phyloP scores from a whole-genome alignment of 2,888 invertebrate species.

The Rotaria sp. region DNA sequence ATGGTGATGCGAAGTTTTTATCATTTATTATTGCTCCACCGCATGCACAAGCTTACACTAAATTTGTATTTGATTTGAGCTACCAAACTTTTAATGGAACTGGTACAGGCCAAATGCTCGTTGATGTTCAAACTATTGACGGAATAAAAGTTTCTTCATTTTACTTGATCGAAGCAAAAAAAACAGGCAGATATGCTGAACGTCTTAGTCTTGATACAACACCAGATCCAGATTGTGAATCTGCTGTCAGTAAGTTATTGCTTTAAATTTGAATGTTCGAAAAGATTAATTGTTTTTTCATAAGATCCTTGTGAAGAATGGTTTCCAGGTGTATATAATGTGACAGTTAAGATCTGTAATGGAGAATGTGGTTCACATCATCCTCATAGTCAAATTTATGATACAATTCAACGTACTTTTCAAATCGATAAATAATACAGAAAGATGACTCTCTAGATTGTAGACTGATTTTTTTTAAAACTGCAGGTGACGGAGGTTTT shows the following conservation, averaged over 20 bases:
- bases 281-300: background rate
- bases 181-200: constrained; percentile 45
- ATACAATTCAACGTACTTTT: constrained; percentile 44
- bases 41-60: constrained; percentile 46
- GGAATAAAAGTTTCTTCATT: constrained; percentile 46
- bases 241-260: constrained; percentile 46
- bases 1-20: constrained; percentile 47
- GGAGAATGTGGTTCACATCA: constrained; percentile 50
- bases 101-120: constrained; percentile 47
- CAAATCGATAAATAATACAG: no score
- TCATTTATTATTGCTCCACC: constrained; percentile 43
- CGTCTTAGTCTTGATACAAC: constrained; percentile 45
- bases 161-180: constrained; percentile 45
- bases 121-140: constrained; percentile 46
- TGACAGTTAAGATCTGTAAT: constrained; percentile 48
- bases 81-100: constrained; percentile 47
- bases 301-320: constrained; percentile 47
- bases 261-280: no score
- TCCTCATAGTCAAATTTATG: constrained; percentile 48
- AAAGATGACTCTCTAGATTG: no score
- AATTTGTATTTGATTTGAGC: constrained; percentile 42
- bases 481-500: no score
- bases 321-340: constrained; percentile 48
- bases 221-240: constrained; percentile 49
- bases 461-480: no score